Evolutionary conservation across 2,888 invertebrate species (phyloP), one percentile per base, ranked within the genome.

Genomic region (Linnaemya vulpina): DNA sequence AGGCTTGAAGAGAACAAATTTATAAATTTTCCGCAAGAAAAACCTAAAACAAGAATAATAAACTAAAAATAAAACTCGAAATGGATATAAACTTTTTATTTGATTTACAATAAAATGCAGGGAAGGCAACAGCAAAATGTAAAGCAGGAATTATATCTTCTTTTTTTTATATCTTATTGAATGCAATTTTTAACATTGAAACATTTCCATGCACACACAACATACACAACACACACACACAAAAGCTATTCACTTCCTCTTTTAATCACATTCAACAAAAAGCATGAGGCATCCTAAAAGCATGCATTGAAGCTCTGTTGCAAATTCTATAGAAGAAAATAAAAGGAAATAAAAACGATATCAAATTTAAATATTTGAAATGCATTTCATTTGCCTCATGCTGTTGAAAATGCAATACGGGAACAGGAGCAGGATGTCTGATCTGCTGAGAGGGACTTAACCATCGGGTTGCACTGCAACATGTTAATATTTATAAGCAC

Each of bases 1-100:
- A 40, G 68, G 65, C 53, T 53, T 63, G 43, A 65, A 55, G 55
- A 3, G 60, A 51, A 77, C 77, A 78, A 62, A 78, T 68, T 78
- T 78, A 15, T 62, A 70, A 60, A 51, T 30, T 67, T 67, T 20
- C 1, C 1, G 51, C 49, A 70, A 60, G 49, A 60, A 58, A 77
- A 30, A 46, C 17, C 17, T 67, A 11, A 58, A 63, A 38, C 8
- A 75, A 40, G 30, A 40, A 38, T 58, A 68, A 38, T 5, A 13
- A 77, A 67, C n/a, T 55, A 30, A 10, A 75, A 74, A 58, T 60
- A 60, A 62, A 67, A 51, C 13, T 46, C 46, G 13, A 17, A 76
- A 53, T 30, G n/a, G 49, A 51, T 17, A 53, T 35, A 38, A 20
- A 63, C 22, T 51, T 38, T 53, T 20, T 63, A 65, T 51, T 17